These are phyloP conservation scores for Linepithema humile DNA, from an alignment of 1,140 invertebrate genomes.

Conservation along the genomic window DNA sequence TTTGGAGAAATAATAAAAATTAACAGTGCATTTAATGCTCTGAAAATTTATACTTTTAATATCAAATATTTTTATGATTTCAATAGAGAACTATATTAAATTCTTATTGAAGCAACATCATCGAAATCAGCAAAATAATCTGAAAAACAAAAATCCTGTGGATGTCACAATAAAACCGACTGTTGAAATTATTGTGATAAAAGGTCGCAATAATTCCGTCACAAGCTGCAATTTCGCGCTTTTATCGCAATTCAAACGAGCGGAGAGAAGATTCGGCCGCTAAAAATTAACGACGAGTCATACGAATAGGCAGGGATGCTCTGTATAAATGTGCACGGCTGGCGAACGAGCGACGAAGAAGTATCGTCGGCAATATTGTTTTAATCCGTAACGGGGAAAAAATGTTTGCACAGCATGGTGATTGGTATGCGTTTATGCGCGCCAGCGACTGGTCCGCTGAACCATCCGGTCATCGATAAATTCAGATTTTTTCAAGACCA, in stretches of 20 bases:
- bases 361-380: conserved; percentile 32
- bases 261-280: not conserved
- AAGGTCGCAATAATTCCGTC: not conserved
- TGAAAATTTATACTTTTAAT: not conserved
- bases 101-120: not conserved
- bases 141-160: not conserved
- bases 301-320: not conserved
- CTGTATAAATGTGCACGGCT: conserved; percentile 8
- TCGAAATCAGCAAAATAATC: not conserved
- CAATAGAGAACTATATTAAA: not conserved
- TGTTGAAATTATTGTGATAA: not conserved
- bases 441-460: not conserved
- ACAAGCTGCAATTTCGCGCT: not conserved
- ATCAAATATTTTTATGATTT: not conserved
- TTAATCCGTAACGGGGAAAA: conserved; percentile 3
- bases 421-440: not conserved
- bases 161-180: not conserved
- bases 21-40: not conserved
- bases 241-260: conserved; percentile 6
- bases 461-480: conserved; percentile 2
- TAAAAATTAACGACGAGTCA: conserved; percentile 21
- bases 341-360: conserved; percentile 18
- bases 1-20: no score
- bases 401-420: conserved; percentile 23
- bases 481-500: not conserved